Evolutionary conservation across 1,140 invertebrate species (phyloP).

Genomic region (Euura saliciscinereae): DNA sequence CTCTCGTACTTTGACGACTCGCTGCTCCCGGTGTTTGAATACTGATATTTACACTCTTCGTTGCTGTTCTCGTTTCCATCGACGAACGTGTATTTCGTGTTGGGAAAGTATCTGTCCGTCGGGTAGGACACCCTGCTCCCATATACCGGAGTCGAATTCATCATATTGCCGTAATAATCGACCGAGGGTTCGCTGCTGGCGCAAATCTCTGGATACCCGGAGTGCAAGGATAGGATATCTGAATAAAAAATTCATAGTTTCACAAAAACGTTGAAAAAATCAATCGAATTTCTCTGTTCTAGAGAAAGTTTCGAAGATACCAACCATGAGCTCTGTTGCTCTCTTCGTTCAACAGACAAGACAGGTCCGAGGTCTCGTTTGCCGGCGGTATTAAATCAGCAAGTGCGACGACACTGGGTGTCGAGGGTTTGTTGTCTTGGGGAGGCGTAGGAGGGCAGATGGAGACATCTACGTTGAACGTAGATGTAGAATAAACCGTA

Average conservation of each 20-base stretch:
- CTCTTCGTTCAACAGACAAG: constrained; percentile 47
- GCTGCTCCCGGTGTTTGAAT: constrained; percentile 28
- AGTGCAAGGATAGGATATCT: constrained; percentile 51
- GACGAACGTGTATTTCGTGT: constrained; percentile 41
- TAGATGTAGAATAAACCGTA: constrained; percentile 38
- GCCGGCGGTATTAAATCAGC: constrained; percentile 48
- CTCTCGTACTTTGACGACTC: constrained; percentile 44
- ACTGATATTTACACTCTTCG: constrained; percentile 28
- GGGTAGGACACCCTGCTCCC: constrained; percentile 35
- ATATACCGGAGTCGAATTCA: constrained; percentile 47
- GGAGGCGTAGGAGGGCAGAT: constrained; percentile 30
- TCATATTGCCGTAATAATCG: constrained; percentile 49
- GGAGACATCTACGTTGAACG: constrained; percentile 33
- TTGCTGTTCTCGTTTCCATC: constrained; percentile 50
- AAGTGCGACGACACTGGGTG: constrained; percentile 36
- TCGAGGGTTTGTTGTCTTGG: constrained; percentile 41
- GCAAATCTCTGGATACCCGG: constrained; percentile 46
- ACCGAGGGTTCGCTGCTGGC: constrained; percentile 38
- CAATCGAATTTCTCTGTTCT: neutral
- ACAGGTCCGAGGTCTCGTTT: constrained; percentile 43
- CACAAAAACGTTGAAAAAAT: neutral
- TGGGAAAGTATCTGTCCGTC: constrained; percentile 41
- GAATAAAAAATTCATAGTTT: neutral
- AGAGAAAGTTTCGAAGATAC: constrained; percentile 14
- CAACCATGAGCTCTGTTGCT: constrained; percentile 44